phyloP scores from a whole-genome alignment of 2,888 invertebrate genomes.

The Thecocarcelia acutangulata region DNA sequence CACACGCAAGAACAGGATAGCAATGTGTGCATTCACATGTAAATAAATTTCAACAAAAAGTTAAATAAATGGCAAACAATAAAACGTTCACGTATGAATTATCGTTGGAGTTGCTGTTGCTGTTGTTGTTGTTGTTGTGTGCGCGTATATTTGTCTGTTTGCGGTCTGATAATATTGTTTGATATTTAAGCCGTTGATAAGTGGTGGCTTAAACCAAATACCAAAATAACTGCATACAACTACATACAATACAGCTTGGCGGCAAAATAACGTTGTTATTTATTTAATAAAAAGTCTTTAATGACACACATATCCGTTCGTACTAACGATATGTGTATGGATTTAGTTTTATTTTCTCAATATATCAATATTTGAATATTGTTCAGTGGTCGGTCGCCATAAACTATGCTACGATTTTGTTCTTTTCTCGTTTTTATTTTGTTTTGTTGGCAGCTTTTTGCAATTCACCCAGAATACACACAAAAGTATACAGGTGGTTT shows the following conservation, averaged over 20 bases:
- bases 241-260: not conserved
- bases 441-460: conserved; percentile 14
- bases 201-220: conserved; percentile 60
- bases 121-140: too few species aligned
- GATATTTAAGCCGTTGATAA: conserved; percentile 62
- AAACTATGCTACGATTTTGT: conserved; percentile 45
- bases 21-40: conserved; percentile 39
- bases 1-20: not conserved
- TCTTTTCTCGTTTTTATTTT: not conserved
- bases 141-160: conserved; percentile 9
- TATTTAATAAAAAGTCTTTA: conserved; percentile 56
- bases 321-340: not conserved
- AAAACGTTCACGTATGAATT: not conserved
- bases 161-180: conserved; percentile 62
- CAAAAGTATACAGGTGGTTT: conserved; percentile 52
- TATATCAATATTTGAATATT: conserved; percentile 22
- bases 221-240: conserved; percentile 18
- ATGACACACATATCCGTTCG: conserved; percentile 1
- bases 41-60: conserved; percentile 48
- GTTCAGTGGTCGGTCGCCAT: conserved; percentile 32
- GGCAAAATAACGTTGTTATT: conserved; percentile 43
- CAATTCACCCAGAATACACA: not conserved
- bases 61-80: conserved; percentile 52
- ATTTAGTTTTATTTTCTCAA: conserved; percentile 25
- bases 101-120: not conserved